Evolutionary conservation across 2,888 invertebrate species (phyloP), one percentile per base, ranked within the genome.

Genomic region (Aporophyla lueneburgensis): DNA sequence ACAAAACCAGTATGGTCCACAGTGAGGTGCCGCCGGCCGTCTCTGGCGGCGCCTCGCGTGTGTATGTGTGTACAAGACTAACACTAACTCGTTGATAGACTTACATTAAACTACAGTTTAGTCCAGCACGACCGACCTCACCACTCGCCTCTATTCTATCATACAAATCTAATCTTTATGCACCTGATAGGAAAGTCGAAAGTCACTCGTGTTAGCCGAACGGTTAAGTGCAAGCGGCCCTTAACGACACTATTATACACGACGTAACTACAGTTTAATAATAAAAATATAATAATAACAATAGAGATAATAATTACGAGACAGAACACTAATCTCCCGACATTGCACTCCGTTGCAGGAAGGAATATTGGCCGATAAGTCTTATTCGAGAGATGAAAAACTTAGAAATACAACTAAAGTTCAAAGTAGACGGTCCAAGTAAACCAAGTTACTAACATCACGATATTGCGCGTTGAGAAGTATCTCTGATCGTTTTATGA

Each of bases 51-150:
- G 78, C 66, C 80, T 72, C 83, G 77, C 53, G 75, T n/a, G 49
- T 59, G 76, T 76, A 76, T 72, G 74, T 74, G 84, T 78, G 86
- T 86, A 86, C 89, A 86, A 79, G 69, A 91, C 93, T 95, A 94
- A 95, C 91, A 90, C 95, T 96, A 96, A 95, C 96, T 96, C 96
- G 96, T 95, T 96, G 96, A 95, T 96, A 95, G 90, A 92, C 95
- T 95, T 95, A 95, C 69, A 86, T 79, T 90, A 88, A 85, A 84
- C 91, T 91, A 92, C 76, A 81, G 87, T 87, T 87, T 89, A 92
- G 89, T 90, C 89, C 90, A 86, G 86, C 90, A 84, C 89, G 88
- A 86, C 83, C 88, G 87, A 88, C 84, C 84, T 78, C 87, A 79
- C 86, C 89, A 63, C 86, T 84, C 88, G 87, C 89, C 86, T 85